Base-by-base conservation (phyloP, 2,888 invertebrate species). In the Leptopilina drosophilae region DNA sequence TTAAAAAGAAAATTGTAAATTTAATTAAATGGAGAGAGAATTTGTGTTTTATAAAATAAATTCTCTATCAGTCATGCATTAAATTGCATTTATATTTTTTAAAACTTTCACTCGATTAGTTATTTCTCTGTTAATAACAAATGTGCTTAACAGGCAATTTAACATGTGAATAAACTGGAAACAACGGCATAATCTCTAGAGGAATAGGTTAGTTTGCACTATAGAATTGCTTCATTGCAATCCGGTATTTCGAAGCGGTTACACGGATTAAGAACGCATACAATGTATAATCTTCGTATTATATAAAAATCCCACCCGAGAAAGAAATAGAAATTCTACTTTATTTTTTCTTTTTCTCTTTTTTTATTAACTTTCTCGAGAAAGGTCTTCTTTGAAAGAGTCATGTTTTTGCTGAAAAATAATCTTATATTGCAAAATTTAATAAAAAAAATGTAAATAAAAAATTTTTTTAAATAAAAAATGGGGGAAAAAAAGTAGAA, bases 81-180 rank as follows among this genome's bases (percentile, higher is more conserved):
- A 69, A 69, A 69, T 69, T 69, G 53, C 53, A 53, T 12, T 73
- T 73, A 73, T 73, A 73, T 33, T 73, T 69, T 73, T 73, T 26
- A 33, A 73, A 56, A 14, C 12, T 73, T 73, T 73, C 53, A 49
- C 73, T 73, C 73, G 53, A 73, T 73, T 73, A 56, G 33, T 73
- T 8, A 1, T n/a, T 53, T 26, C 20, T 8, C 73, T 56, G 56
- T 56, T 73, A 73, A 73, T 56, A 73, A 73, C 56, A 56, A 73
- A 73, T 73, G 73, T 56, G 56, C n/a, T 56, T 33, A 56, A 33
- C 53, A 73, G 20, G 73, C 56, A 73, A 73, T 73, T 73, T 40
- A 73, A 53, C 56, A 73, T 53, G 53, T 73, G 53, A 73, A 73
- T 73, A 73, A 56, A 49, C 73, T 73, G 33, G 53, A 9, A 73